Conservation (phyloP, 2,113 vertebrate species). For the Ellobius talpinus region DNA sequence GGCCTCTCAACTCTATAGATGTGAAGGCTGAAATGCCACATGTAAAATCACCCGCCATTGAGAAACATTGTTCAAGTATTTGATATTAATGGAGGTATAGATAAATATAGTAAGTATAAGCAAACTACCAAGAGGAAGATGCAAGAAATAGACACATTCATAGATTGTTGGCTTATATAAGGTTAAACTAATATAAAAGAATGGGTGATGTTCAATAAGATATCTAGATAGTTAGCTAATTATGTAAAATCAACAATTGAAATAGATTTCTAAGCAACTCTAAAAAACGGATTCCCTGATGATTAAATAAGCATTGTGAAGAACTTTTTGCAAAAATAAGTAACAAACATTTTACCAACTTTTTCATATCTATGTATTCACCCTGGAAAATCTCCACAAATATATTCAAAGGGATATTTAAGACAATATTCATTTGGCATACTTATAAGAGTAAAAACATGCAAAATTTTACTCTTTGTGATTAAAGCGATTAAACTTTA, state of each 20-base stretch:
- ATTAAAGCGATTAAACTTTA: conserved; percentile 44
- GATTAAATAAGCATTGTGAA: not conserved
- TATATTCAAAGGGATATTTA: conserved; percentile 32
- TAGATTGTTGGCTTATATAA: not conserved
- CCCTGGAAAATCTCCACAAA: not conserved
- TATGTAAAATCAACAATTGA: not conserved
- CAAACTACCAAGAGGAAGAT: not conserved
- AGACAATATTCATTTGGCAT: not conserved
- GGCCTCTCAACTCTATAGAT: not conserved
- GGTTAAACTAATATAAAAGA: not conserved
- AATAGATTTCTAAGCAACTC: not conserved
- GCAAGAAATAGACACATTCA: not conserved
- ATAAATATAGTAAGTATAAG: not conserved
- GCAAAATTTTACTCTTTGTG: not conserved
- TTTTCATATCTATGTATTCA: not conserved
- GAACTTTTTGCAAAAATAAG: not conserved
- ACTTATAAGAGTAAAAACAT: not conserved
- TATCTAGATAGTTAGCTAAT: not conserved
- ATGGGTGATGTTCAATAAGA: not conserved
- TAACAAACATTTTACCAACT: not conserved
- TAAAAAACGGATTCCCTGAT: not conserved
- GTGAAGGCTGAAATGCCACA: not conserved
- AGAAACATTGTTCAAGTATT: not conserved
- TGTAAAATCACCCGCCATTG: not conserved
- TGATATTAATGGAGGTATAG: not conserved